A percentile compares a stretch with the other conserved stretches of the same genome.
These are phyloP conservation scores for Thaumetopoea pityocampa DNA, from an alignment of 1,140 invertebrate species.

Conservation along the genomic window DNA sequence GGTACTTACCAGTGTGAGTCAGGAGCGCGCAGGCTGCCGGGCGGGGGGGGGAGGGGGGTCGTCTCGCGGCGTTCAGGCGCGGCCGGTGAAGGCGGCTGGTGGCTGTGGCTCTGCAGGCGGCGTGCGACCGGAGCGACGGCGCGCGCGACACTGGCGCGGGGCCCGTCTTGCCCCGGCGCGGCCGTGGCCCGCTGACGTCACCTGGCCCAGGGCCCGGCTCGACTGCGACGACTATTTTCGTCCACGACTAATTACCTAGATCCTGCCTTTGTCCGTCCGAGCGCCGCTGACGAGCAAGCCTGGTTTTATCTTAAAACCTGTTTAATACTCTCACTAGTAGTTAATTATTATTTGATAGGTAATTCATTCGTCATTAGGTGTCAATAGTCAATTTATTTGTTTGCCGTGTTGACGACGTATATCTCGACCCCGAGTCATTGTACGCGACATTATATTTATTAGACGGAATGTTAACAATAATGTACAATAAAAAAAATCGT, in stretches of 20 bases:
- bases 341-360: conserved; percentile 24
- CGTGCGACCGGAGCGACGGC: conserved; percentile 66
- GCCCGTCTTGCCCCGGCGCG: conserved; percentile 72
- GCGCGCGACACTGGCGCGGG: conserved; percentile 72
- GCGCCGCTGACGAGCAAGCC: conserved; percentile 61
- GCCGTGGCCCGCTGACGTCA: conserved; percentile 69
- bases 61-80: conserved; percentile 25
- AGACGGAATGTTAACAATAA: background rate
- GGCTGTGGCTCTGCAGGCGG: conserved; percentile 33
- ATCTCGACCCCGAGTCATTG: conserved; percentile 21
- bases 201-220: conserved; percentile 72
- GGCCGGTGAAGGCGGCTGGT: conserved; percentile 27
- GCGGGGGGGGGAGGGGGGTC: conserved; percentile 26
- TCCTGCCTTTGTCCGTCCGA: conserved; percentile 64
- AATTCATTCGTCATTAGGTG: too few relatives aligned
- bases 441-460: conserved; percentile 13
- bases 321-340: conserved; percentile 10
- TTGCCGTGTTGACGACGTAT: conserved; percentile 16
- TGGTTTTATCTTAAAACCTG: conserved; percentile 37
- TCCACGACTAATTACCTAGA: conserved; percentile 67
- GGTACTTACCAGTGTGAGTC: conserved; percentile 32
- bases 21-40: conserved; percentile 26
- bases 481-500: background rate
- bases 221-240: conserved; percentile 67
- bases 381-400: conserved; percentile 15